Percentiles rank a stretch among this genome's conserved stretches.
These are phyloP conservation scores for Ophiodon elongatus DNA, from an alignment of 2,113 vertebrate species.

Conservation along the genomic window DNA sequence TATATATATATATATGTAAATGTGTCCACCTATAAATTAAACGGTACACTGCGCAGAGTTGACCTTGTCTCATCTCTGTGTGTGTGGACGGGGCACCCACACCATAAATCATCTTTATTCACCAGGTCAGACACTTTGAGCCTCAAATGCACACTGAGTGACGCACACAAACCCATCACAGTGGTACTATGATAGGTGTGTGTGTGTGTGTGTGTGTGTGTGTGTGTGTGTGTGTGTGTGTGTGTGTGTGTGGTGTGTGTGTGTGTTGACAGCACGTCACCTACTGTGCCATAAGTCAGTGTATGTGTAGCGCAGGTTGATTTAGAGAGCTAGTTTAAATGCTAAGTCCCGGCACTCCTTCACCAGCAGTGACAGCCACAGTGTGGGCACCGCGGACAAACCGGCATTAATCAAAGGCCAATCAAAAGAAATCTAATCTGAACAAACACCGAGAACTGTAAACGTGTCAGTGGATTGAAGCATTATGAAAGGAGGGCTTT, in stretches of 20 bases:
- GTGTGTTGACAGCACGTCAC: conserved; percentile 46
- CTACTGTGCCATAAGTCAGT: conserved; percentile 66
- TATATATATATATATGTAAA: conserved; percentile 27
- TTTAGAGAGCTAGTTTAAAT: conserved; percentile 75
- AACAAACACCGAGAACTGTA: conserved; percentile 33
- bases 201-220: conserved; percentile 29
- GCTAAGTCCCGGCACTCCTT: conserved; percentile 68
- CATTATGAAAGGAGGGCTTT: not conserved
- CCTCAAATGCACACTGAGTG: conserved; percentile 39
- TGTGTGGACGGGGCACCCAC: not conserved
- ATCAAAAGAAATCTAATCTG: conserved; percentile 49
- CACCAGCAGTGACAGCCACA: conserved; percentile 54
- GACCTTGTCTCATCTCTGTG: conserved; percentile 43
- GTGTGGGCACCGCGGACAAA: conserved; percentile 10
- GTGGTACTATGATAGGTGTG: conserved; percentile 24
- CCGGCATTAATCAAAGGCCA: conserved; percentile 56
- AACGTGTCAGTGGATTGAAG: conserved; percentile 20
- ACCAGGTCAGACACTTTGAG: conserved; percentile 24
- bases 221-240: conserved; percentile 30
- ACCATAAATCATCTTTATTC: conserved; percentile 42
- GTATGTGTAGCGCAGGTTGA: conserved; percentile 62
- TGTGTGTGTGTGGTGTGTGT: conserved; percentile 35
- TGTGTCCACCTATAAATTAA: conserved; percentile 22
- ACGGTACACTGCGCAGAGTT: not conserved
- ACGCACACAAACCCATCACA: conserved; percentile 39